Percentiles rank a stretch among this genome's conserved stretches.
These are phyloP conservation scores for Villa cingulata DNA, from an alignment of 2,888 invertebrate genomes.

Conservation along the genomic window DNA sequence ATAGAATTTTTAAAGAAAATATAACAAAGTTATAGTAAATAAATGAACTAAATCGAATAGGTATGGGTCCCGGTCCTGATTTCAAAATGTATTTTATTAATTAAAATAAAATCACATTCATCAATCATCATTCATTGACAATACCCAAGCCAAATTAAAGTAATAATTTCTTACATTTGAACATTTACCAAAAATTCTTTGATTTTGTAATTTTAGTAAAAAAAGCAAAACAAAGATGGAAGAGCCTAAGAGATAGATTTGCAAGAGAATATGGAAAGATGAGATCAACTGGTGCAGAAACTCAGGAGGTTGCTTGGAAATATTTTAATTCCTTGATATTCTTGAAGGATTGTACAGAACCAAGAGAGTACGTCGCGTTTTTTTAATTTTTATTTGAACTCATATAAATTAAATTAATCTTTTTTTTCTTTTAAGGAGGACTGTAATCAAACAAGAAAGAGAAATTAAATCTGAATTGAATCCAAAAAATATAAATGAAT, in stretches of 20 bases:
- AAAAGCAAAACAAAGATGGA: slow-evolving; percentile 18
- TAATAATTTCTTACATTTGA: no score
- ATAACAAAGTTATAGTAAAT: no score
- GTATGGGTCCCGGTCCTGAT: no score
- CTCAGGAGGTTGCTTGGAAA: slow-evolving; percentile 22
- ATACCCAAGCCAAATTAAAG: no score
- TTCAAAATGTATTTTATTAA: no score
- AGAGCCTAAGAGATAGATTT: slow-evolving; percentile 26
- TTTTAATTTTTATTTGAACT: neutral
- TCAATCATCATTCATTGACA: no score
- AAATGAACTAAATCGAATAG: no score
- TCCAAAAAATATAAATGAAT: neutral
- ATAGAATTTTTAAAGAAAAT: no score
- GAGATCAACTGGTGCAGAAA: slow-evolving; percentile 19
- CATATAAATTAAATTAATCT: neutral
- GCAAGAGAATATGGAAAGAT: slow-evolving; percentile 25
- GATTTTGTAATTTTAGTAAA: neutral
- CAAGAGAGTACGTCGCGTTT: neutral
- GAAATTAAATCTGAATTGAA: neutral
- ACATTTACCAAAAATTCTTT: no score
- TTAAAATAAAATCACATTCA: no score
- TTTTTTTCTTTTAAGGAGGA: neutral
- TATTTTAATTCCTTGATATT: slow-evolving; percentile 25
- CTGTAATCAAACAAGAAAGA: neutral
- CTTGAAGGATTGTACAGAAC: slow-evolving; percentile 7